Evolutionary conservation across 2,888 invertebrate species (phyloP).

Genomic region (Lacanobia oleracea): DNA sequence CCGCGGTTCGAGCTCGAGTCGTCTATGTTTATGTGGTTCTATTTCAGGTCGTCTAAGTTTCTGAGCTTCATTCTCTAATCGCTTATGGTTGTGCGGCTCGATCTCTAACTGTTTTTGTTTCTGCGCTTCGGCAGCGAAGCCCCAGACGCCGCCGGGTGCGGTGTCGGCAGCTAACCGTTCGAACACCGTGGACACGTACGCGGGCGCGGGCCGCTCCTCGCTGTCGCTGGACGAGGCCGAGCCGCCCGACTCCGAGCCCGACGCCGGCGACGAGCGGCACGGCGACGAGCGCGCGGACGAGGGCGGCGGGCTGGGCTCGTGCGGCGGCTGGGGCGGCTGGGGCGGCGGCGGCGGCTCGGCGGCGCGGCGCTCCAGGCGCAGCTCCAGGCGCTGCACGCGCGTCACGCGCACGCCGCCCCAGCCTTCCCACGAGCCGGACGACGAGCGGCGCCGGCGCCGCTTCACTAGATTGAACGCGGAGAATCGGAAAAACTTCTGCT

Average conservation of each 20-base stretch:
- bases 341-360: conserved; percentile 45
- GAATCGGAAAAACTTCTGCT: conserved; percentile 96
- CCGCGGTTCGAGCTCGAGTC: conserved; percentile 33
- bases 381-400: conserved; percentile 82
- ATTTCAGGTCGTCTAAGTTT: conserved; percentile 38
- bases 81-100: conserved; percentile 31
- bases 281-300: conserved; percentile 48
- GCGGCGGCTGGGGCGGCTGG: conserved; percentile 59
- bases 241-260: conserved; percentile 30
- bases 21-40: conserved; percentile 34
- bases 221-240: conserved; percentile 50
- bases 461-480: conserved; percentile 94
- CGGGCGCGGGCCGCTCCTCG: conserved; percentile 67
- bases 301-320: conserved; percentile 48
- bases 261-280: conserved; percentile 53
- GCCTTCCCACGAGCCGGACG: conserved; percentile 83
- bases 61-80: conserved; percentile 30
- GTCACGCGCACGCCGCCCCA: conserved; percentile 86
- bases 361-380: conserved; percentile 76
- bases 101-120: conserved; percentile 77
- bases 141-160: conserved; percentile 86
- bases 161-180: conserved; percentile 83
- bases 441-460: conserved; percentile 79
- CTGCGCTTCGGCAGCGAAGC: conserved; percentile 91
- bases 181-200: conserved; percentile 78